Base-by-base conservation (phyloP, 2,888 invertebrate species). In the Meta bourneti region DNA sequence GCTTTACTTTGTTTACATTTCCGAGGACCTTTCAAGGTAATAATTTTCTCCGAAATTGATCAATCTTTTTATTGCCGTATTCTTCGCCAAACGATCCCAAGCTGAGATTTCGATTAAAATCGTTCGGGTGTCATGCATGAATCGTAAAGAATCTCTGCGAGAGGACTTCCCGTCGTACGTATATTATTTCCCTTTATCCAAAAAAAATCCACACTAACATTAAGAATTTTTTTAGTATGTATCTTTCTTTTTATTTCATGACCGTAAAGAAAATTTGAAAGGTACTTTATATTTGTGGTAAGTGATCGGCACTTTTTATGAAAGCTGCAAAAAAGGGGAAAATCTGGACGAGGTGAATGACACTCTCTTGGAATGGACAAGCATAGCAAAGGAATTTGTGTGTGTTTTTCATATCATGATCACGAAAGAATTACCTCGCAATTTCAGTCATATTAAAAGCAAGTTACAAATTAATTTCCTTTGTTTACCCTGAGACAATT, bases 31-130 rank as follows among this genome's bases (percentile, higher is more conserved):
- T 75, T 49, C 6, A n/a, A 48, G 49, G 49, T 16, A 88, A 51
- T 75, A 81, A 74, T 81, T 81, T 88, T 88, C 74, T 6, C 8
- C 20, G 70, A 72, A 88, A 88, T 61, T 75, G 80, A 88, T 81
- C 88, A 80, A 88, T 88, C 75, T 80, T 72, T 88, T 81, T 88
- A 81, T 75, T 81, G 79, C 71, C 79, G 71, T 87, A 87, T 80
- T 87, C 87, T 72, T 80, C 9, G 20, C 78, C 74, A 19, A 72
- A 72, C 16, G 70, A 54, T 79, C 79, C 49, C 49, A 7, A 20
- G 54, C 54, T 48, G 54, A 52, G 79, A 61, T 61, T 79, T 61
- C 34, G 34, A 61, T 61, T 9, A 79, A 79, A 79, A 11, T 61
- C 16, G 16, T 61, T 61, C 13, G 61, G 16, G 61, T 61, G 61